Evolutionary conservation across 2,888 invertebrate species (phyloP), one percentile per base, ranked within the genome.

Genomic region (Hirtodrosophila cameraria): DNA sequence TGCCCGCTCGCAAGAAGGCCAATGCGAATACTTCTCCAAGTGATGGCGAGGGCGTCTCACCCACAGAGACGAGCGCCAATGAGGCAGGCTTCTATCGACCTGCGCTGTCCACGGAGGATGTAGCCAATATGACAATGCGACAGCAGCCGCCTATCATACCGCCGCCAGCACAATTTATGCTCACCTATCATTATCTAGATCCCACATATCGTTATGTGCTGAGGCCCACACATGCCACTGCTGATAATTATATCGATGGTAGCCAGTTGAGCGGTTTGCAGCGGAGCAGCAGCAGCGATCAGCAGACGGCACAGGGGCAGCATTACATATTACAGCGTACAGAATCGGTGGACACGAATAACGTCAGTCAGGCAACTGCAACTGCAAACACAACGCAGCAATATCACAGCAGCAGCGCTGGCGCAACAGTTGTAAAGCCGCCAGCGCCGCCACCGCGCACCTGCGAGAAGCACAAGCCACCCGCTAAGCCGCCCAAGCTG

Each of bases 1-100:
- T 97, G 69, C 97, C 97, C 9, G 96, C 96, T 0, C 93, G 96
- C 61, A 96, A 96, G 89, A 95, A 96, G 91, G 94, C 94, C 52
- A 93, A 93, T 0, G 65, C 80, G 1, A 94, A 94, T 1, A 90
- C 93, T 2, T 93, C 93, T 30, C 92, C 92, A 16, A 91, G 91
- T 8, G 92, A 91, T 68, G 86, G 83, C 3, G 90, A 88, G 3
- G 89, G 91, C 9, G 89, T 92, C 1, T 93, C 93, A 20, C 92
- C 92, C 11, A 91, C 92, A 1, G 92, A 92, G 69, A 75, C 73
- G 2, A 88, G 81, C 2, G 88, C 20, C 6, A 53, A 62, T 0
- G 71, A 83, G 16, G 35, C 72, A 25, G 90, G 93, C 0, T 95
- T 95, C 85, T 95, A 94, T 78, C 92, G 96, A 58, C 95, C 96